A percentile compares a stretch with the other conserved stretches of the same genome.
phyloP scores from a whole-genome alignment of 2,113 vertebrate species.

The Colaptes auratus region DNA sequence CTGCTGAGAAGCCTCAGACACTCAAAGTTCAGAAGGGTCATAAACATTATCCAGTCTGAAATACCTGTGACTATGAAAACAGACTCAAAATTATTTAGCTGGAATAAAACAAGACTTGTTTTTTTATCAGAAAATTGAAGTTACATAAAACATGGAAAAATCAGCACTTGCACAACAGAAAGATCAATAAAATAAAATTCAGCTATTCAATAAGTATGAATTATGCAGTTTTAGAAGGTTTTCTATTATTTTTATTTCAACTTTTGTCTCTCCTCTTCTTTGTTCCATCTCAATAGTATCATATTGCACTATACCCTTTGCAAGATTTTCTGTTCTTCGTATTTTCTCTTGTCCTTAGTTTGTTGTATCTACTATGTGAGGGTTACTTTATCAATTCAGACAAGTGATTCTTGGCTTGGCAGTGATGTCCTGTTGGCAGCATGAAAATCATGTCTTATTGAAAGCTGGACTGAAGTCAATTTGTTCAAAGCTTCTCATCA shows the following conservation, averaged over 20 bases:
- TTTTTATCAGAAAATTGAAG: neutral
- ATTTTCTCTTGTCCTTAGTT: neutral
- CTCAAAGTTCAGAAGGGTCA: neutral
- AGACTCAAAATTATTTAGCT: neutral
- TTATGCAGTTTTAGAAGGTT: neutral
- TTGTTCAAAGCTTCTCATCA: slow-evolving; percentile 7
- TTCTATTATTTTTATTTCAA: neutral
- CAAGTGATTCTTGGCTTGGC: neutral
- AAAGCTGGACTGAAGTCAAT: neutral
- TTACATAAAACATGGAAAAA: neutral
- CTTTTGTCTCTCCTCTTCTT: neutral
- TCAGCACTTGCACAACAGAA: neutral
- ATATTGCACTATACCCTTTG: neutral
- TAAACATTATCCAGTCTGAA: neutral
- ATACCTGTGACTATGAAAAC: neutral
- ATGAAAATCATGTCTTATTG: neutral
- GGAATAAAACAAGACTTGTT: neutral
- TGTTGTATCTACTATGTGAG: neutral
- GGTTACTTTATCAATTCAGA: neutral
- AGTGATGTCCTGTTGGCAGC: neutral
- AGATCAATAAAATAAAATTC: neutral
- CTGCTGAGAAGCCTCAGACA: neutral
- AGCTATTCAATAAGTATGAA: neutral
- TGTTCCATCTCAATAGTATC: neutral
- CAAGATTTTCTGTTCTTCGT: neutral